phyloP scores from a whole-genome alignment of 2,888 invertebrate genomes.

The Xestobium rufovillosum region DNA sequence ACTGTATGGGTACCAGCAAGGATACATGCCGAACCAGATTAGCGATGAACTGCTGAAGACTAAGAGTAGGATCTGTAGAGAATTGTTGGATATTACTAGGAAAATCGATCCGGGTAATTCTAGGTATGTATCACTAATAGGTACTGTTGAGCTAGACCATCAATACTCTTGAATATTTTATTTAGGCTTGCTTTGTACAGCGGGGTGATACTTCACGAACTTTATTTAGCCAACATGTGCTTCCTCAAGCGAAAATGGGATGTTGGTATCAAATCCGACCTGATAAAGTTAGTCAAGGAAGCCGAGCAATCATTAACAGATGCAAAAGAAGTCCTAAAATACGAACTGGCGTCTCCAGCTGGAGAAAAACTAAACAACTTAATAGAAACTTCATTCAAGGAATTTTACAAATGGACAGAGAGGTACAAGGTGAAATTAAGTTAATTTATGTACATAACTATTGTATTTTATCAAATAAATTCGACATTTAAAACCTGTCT shows the following conservation, averaged over 20 bases:
- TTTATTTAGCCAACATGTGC: conserved; percentile 52
- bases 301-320: conserved; percentile 43
- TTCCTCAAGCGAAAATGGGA: conserved; percentile 44
- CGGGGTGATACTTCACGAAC: conserved; percentile 69
- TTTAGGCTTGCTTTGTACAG: conserved; percentile 61
- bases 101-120: conserved; percentile 67
- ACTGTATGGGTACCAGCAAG: conserved; percentile 64
- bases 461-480: conserved; percentile 5
- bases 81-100: conserved; percentile 55
- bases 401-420: conserved; percentile 46
- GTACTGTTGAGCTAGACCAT: no score
- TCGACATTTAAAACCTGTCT: background rate
- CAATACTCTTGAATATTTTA: conserved; percentile 9
- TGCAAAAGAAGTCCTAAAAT: conserved; percentile 45
- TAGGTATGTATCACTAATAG: no score
- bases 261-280: conserved; percentile 35
- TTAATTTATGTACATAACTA: background rate
- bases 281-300: conserved; percentile 43
- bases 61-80: conserved; percentile 61
- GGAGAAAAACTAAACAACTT: conserved; percentile 49
- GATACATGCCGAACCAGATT: conserved; percentile 48
- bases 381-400: conserved; percentile 44
- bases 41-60: conserved; percentile 53
- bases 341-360: conserved; percentile 49
- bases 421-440: conserved; percentile 40